Evolutionary conservation across 2,888 invertebrate species (phyloP).

Genomic region (Tanypteryx hageni): DNA sequence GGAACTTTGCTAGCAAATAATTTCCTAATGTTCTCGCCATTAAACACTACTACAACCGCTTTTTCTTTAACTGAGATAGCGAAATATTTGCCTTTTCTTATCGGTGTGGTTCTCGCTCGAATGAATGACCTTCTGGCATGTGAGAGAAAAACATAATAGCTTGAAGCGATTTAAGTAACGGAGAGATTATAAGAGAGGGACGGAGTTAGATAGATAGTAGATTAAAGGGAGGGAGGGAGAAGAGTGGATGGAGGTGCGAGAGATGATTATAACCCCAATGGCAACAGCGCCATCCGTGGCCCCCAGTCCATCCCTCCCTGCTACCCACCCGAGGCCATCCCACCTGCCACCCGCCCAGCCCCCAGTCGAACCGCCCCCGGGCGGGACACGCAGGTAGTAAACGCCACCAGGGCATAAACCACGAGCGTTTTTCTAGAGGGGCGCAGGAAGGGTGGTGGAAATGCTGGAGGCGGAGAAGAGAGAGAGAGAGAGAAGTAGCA

Average conservation of each 20-base stretch:
- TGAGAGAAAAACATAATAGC: not conserved
- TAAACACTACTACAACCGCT: too few species aligned
- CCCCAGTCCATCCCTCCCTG: not conserved
- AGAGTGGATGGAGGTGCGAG: not conserved
- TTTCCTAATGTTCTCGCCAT: too few species aligned
- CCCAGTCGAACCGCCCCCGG: not conserved
- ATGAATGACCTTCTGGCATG: not conserved
- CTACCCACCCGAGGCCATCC: not conserved
- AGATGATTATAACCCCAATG: conserved; percentile 6
- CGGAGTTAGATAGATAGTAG: not conserved
- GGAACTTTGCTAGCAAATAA: too few species aligned
- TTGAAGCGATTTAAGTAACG: conserved; percentile 13
- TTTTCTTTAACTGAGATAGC: too few species aligned
- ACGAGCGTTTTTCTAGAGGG: not conserved
- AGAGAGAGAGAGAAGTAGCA: too few species aligned
- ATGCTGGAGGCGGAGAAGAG: too few species aligned
- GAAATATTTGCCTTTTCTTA: not conserved
- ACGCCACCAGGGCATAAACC: not conserved
- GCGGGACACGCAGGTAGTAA: not conserved
- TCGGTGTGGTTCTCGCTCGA: not conserved
- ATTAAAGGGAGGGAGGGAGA: not conserved
- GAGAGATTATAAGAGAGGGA: not conserved
- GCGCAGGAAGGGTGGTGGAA: not conserved
- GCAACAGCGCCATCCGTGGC: not conserved
- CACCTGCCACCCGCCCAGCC: not conserved